Conservation (phyloP, 2,888 invertebrate genomes). For the Artemia sinica region DNA sequence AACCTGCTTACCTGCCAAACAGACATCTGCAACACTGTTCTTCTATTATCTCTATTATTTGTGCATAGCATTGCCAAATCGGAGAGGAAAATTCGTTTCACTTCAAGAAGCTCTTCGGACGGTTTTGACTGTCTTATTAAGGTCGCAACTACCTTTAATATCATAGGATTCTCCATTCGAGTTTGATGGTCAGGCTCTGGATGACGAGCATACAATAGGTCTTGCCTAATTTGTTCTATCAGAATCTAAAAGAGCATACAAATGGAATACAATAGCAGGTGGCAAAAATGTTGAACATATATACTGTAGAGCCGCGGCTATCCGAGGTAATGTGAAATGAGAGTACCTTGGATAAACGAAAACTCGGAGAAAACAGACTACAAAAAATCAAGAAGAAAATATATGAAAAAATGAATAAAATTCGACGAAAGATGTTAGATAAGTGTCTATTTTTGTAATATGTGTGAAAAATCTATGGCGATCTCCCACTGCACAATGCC, state of each 20-base stretch:
- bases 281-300: too few species aligned
- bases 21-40: constrained; percentile 97
- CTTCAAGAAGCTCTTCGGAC: constrained; percentile 70
- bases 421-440: too few species aligned
- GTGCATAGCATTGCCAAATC: constrained; percentile 97
- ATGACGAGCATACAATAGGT: constrained; percentile 79
- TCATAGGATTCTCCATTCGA: constrained; percentile 90
- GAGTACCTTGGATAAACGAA: too few species aligned
- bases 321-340: too few species aligned
- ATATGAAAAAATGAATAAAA: too few species aligned
- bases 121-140: constrained; percentile 90
- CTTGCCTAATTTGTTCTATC: constrained; percentile 90
- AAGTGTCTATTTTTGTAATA: too few species aligned
- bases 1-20: constrained; percentile 60
- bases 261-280: too few species aligned
- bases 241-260: constrained; percentile 44
- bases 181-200: constrained; percentile 88
- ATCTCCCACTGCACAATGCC: too few species aligned
- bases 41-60: constrained; percentile 86
- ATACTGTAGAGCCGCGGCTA: too few species aligned
- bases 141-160: constrained; percentile 94
- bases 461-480: too few species aligned
- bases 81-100: constrained; percentile 86
- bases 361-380: too few species aligned
- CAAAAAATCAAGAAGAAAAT: too few species aligned